Percentiles rank a stretch among this genome's conserved stretches.
phyloP scores from a whole-genome alignment of 1,140 invertebrate genomes.

The Zelostemma sp. region DNA sequence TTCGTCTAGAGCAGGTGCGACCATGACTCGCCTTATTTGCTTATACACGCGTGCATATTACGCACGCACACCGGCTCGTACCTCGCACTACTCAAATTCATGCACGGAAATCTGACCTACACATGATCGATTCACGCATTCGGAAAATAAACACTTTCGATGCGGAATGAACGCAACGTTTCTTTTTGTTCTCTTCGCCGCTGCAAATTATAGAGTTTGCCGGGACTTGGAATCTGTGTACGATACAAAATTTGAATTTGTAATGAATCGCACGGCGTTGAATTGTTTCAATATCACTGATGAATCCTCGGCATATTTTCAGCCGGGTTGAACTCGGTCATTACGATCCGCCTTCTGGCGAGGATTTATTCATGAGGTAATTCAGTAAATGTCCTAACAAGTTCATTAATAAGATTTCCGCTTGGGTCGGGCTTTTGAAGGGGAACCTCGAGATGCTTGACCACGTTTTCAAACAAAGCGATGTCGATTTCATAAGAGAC shows the following conservation, averaged over 20 bases:
- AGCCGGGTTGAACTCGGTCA: constrained; percentile 19
- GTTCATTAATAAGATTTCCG: constrained; percentile 33
- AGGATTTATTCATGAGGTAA: constrained; percentile 45
- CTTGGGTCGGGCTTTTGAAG: constrained; percentile 4
- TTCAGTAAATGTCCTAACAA: constrained; percentile 36
- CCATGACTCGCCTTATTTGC: constrained; percentile 60
- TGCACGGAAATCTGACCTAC: not conserved
- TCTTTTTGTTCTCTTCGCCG: too few relatives aligned
- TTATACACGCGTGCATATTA: constrained; percentile 44
- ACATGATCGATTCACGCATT: not conserved
- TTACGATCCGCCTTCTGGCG: constrained; percentile 31
- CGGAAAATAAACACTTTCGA: not conserved
- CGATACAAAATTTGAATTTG: too few relatives aligned
- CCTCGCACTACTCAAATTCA: not conserved
- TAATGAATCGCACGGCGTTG: too few relatives aligned
- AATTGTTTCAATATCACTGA: not conserved
- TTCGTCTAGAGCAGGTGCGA: constrained; percentile 58
- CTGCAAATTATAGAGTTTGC: too few relatives aligned
- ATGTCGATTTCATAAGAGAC: too few relatives aligned
- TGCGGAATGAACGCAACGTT: not conserved
- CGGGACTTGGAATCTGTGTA: too few relatives aligned
- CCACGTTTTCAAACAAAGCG: not conserved
- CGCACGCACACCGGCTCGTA: constrained; percentile 21
- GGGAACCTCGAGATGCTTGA: constrained; percentile 6
- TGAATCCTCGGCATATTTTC: constrained; percentile 12